Percentiles rank a stretch among this genome's conserved stretches.
Evolutionary conservation across 2,888 invertebrate species (phyloP).

Genomic region (Hyposoter didymator): DNA sequence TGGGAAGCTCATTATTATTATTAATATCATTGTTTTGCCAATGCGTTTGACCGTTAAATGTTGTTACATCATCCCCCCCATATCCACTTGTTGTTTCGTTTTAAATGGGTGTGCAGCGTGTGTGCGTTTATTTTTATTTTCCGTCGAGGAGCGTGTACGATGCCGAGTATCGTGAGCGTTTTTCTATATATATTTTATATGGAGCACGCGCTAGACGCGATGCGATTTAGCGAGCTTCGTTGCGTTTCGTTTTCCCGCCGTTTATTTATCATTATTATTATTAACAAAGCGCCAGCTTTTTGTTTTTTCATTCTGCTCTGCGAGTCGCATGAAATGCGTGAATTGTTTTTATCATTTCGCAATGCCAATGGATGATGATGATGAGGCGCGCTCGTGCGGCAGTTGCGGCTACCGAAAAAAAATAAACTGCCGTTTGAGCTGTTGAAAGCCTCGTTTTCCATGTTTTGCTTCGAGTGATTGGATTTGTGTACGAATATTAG

Average conservation of each 20-base stretch:
- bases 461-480: slow-evolving; percentile 62
- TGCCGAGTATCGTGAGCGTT: slow-evolving; percentile 30
- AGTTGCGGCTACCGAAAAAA: background rate
- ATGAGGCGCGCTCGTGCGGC: no score
- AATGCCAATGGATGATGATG: no score
- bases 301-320: slow-evolving; percentile 38
- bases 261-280: slow-evolving; percentile 33
- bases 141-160: background rate
- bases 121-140: slow-evolving; percentile 46
- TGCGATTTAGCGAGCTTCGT: slow-evolving; percentile 54
- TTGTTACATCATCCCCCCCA: slow-evolving; percentile 61
- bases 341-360: slow-evolving; percentile 30
- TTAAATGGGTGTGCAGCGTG: slow-evolving; percentile 42
- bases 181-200: slow-evolving; percentile 13
- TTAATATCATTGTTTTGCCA: slow-evolving; percentile 61
- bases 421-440: no score
- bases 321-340: slow-evolving; percentile 64
- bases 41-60: slow-evolving; percentile 73
- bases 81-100: slow-evolving; percentile 42
- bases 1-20: slow-evolving; percentile 52
- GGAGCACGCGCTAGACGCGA: slow-evolving; percentile 42
- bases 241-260: slow-evolving; percentile 43
- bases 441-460: background rate
- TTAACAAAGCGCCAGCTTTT: slow-evolving; percentile 50
- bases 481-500: background rate